Evolutionary conservation across 2,113 vertebrate species (phyloP).

Genomic region (Butastur rufipennis): DNA sequence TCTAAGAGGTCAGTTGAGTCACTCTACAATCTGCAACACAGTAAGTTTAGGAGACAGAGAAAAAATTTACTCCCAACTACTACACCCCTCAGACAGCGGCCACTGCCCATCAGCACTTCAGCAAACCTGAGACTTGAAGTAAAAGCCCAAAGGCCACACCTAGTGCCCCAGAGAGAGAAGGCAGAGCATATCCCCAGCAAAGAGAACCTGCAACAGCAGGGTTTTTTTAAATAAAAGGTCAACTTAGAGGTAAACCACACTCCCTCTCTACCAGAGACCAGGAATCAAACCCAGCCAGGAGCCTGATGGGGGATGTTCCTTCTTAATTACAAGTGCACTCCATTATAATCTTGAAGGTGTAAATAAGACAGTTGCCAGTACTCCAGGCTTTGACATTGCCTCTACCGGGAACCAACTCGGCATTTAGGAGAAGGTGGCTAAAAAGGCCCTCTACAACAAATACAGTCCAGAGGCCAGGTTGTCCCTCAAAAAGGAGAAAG

Average conservation of each 20-base stretch:
- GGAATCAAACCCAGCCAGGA: neutral
- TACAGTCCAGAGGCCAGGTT: neutral
- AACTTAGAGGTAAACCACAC: neutral
- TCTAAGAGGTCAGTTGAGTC: neutral
- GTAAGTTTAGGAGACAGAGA: neutral
- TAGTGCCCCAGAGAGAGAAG: neutral
- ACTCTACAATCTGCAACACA: rapidly evolving
- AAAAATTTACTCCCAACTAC: neutral
- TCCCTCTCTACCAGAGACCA: neutral
- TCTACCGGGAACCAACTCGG: neutral
- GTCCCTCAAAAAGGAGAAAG: neutral
- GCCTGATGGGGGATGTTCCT: neutral
- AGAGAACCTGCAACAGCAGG: neutral
- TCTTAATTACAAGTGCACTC: neutral
- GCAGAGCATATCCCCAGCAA: neutral
- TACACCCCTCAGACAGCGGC: neutral
- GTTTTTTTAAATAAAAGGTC: neutral
- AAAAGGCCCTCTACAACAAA: neutral
- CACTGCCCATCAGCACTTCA: neutral
- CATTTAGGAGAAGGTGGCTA: neutral
- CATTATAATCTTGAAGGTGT: neutral
- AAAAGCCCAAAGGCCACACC: neutral
- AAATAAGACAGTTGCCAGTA: neutral
- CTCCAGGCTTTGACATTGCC: neutral
- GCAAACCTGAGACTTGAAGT: neutral